Conservation (phyloP, 2,113 vertebrate species). For the Zosterops pallidus region DNA sequence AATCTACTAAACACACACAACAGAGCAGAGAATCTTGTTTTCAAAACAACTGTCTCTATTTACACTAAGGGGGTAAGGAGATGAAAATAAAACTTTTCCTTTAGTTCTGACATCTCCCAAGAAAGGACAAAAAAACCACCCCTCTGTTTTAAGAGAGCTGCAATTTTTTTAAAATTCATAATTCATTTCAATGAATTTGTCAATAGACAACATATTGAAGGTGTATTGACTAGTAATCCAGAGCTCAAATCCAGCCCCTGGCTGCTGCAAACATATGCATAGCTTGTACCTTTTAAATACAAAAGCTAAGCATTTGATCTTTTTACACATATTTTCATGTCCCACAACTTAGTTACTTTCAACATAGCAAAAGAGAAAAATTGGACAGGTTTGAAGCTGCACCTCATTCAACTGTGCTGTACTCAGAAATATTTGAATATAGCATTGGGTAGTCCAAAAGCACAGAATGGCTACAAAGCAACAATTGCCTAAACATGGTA, state of each 20-base stretch:
- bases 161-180: background rate
- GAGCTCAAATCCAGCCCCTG: background rate
- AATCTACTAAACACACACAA: background rate
- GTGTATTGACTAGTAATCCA: background rate
- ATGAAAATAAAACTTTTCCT: background rate
- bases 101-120: background rate
- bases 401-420: background rate
- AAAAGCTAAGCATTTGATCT: background rate
- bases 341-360: background rate
- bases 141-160: background rate
- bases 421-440: background rate
- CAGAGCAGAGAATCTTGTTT: background rate
- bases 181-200: background rate
- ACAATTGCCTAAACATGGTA: conserved; percentile 24
- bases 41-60: background rate
- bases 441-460: background rate
- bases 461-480: background rate
- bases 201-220: background rate
- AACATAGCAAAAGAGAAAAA: background rate
- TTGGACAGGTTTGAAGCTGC: background rate
- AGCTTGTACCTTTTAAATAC: background rate
- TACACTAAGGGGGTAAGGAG: background rate
- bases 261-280: background rate
- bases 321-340: background rate
- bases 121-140: accelerated